Evolutionary conservation across 2,113 vertebrate species (phyloP), one percentile per base, ranked within the genome.

Genomic region (Ciconia stormi): DNA sequence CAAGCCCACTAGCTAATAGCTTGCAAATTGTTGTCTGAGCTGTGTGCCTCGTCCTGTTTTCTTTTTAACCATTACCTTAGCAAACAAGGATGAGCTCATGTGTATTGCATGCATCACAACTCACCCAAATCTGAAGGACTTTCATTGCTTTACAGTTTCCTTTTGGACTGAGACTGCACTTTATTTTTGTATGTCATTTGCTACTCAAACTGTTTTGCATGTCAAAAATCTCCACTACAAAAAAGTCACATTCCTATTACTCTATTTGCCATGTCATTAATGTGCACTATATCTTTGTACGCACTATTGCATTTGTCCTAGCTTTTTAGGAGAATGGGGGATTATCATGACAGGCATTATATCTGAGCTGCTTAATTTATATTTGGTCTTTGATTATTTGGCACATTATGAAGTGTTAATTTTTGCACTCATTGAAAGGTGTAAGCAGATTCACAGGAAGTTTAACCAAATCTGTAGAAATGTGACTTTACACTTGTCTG

Each of bases 371-470:
- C 61, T 95, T 93, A 65, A 81, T 95, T 95, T 89, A 52, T 82
- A 78, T 89, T 93, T 91, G 80, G 62, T 65, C 87, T 88, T 87
- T 91, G 83, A 76, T 76, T 95, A 90, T 85, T 95, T 95, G 93
- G 81, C 91, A 90, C 49, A n/a, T 96, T 88, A 47, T 20, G 22
- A 91, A 69, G 89, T 55, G 94, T 88, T 85, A 93, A 82, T 93
- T 97, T 96, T 95, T 95, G 62, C 87, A 67, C 66, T 89, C 5
- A 16, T 16, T 85, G 87, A 66, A 78, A 90, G 22, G 38, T 88
- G 66, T 46, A 71, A 85, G 89, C 62, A 73, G 66, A 91, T 91
- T 93, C 66, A 63, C 22, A 22, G 69, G 73, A 95, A 93, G 53
- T 91, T 96, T 86, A 82, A 91, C 40, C 42, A 77, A 27, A 86